Evolutionary conservation across 2,797 vertebrate genomes (phyloP).

Genomic region (Heteromormyrus szaboi): DNA sequence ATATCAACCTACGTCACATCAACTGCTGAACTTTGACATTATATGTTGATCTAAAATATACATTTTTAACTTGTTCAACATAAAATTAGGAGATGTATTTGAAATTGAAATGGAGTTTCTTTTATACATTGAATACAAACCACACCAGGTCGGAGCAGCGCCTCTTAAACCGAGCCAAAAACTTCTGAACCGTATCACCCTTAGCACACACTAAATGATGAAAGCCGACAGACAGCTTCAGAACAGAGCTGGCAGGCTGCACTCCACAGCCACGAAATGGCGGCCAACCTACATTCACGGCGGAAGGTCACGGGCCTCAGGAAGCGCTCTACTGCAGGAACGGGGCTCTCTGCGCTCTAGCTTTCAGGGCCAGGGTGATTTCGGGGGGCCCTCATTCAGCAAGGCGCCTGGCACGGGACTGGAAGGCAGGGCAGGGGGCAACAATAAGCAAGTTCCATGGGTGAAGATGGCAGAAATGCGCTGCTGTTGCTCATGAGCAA

Average conservation of each 20-base stretch:
- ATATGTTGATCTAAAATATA: background rate
- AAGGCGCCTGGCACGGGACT: background rate
- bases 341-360: background rate
- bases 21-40: background rate
- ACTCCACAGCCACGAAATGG: background rate
- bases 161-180: background rate
- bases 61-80: background rate
- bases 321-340: conserved; percentile 14
- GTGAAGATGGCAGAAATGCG: background rate
- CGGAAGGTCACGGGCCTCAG: conserved; percentile 41
- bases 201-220: background rate
- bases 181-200: background rate
- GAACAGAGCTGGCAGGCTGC: background rate
- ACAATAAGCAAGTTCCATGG: background rate
- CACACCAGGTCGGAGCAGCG: background rate
- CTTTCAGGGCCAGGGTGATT: background rate
- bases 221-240: background rate
- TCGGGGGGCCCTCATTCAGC: background rate
- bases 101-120: background rate
- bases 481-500: background rate
- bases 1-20: background rate
- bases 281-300: conserved; percentile 29
- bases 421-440: background rate
- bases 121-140: background rate
- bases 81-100: background rate